phyloP scores from a whole-genome alignment of 2,797 vertebrate genomes.

The Dendrocincla tyrannina region DNA sequence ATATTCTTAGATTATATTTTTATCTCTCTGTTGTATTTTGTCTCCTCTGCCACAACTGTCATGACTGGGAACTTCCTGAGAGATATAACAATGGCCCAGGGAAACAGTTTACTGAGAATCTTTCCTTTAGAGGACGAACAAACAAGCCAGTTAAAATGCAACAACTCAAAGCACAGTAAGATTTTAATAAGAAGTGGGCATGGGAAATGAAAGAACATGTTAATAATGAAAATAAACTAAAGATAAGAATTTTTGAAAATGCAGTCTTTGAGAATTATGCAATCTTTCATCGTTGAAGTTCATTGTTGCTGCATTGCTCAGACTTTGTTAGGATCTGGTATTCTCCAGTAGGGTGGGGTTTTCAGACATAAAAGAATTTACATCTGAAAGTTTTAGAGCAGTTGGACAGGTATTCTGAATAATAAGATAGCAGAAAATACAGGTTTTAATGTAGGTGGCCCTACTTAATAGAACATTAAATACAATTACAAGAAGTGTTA shows the following conservation, averaged over 20 bases:
- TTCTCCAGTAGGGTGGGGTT: rapidly evolving
- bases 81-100: not conserved
- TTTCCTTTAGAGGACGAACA: not conserved
- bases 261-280: not conserved
- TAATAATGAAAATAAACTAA: not conserved
- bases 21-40: not conserved
- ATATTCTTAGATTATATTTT: not conserved
- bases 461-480: not conserved
- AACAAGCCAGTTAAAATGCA: not conserved
- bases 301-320: not conserved
- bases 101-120: not conserved
- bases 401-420: not conserved
- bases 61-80: not conserved
- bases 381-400: not conserved
- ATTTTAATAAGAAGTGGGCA: not conserved
- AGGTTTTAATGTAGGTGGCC: not conserved
- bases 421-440: not conserved
- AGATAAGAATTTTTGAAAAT: not conserved
- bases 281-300: not conserved
- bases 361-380: not conserved
- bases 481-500: not conserved
- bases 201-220: not conserved
- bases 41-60: not conserved
- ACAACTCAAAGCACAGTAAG: not conserved
- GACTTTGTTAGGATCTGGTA: not conserved